Base-by-base conservation (phyloP, 2,113 vertebrate species). In the Lagopus muta region DNA sequence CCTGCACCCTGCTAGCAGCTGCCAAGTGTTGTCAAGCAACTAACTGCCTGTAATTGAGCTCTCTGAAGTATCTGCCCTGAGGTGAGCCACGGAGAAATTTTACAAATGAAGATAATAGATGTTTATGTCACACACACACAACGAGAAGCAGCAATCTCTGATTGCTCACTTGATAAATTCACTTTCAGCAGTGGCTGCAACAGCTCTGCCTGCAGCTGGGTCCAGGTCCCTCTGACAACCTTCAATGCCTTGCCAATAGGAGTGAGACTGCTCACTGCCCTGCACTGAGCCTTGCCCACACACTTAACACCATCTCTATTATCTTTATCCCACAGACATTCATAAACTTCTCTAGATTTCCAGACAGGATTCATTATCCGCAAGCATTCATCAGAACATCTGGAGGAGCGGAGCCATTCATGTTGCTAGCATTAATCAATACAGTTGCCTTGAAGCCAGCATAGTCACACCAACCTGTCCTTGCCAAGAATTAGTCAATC, bases 31-130 rank as follows among this genome's bases (percentile, higher is more conserved):
- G 93, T 95, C 92, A 93, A 71, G 93, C 85, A 96, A 65, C 82
- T 60, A 94, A 92, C 72, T 76, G 91, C 83, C 76, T 79, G 66
- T 93, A 97, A 97, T 82, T 88, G 96, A 96, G 94, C 86, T 92
- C 95, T 95, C 82, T 47, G 91, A 97, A 96, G 91, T 79, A 55
- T 42, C 81, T 95, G 95, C 95, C 96, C 89, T 42, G 38, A 36
- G 96, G 95, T 94, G 89, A 91, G 80, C 87, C 60, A 9, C 67
- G 81, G 87, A 95, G 89, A 96, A 97, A 93, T 52, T 69, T 79
- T 89, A 93, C 94, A 96, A 92, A 92, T 88, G 84, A 96, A 97
- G 92, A 90, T 97, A 97, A 97, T 95, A 88, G 86, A 90, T 89
- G 96, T 95, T 93, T 93, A 78, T 95, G 88, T 94, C 93, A 91